These are phyloP conservation scores for Anolis carolinensis DNA, from an alignment of 2,113 vertebrate species.

Conservation along the genomic window DNA sequence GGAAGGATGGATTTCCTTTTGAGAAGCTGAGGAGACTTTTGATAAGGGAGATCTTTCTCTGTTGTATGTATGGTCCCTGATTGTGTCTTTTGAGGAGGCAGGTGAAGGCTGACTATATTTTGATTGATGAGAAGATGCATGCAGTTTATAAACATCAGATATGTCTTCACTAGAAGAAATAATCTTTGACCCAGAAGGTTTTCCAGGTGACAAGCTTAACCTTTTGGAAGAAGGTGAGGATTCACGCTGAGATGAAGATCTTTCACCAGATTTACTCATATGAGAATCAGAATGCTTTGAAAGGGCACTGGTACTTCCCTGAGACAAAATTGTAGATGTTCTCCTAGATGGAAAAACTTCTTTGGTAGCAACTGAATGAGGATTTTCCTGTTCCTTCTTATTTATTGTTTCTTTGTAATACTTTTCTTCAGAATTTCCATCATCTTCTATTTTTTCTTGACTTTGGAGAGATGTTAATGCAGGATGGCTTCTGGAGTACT, in stretches of 20 bases:
- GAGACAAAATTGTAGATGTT: slow-evolving; percentile 58
- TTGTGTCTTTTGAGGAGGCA: slow-evolving; percentile 48
- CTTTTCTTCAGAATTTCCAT: slow-evolving; percentile 22
- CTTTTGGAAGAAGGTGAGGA: slow-evolving; percentile 18
- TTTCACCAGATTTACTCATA: neutral
- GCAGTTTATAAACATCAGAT: slow-evolving; percentile 3
- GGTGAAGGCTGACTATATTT: slow-evolving; percentile 41
- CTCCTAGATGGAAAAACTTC: slow-evolving; percentile 49
- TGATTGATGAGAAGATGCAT: slow-evolving; percentile 43
- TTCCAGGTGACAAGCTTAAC: slow-evolving; percentile 19
- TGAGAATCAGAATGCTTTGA: slow-evolving; percentile 57
- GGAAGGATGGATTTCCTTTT: slow-evolving; percentile 51
- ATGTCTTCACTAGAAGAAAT: slow-evolving; percentile 11
- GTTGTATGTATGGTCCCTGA: slow-evolving; percentile 46
- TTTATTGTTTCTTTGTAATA: slow-evolving; percentile 9
- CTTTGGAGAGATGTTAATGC: neutral
- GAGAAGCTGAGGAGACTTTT: slow-evolving; percentile 49
- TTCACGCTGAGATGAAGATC: slow-evolving; percentile 1
- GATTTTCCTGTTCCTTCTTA: slow-evolving; percentile 7
- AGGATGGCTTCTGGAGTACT: slow-evolving; percentile 53
- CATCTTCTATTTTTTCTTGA: slow-evolving; percentile 36
- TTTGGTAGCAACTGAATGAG: slow-evolving; percentile 33
- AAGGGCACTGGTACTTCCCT: slow-evolving; percentile 52
- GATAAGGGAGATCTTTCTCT: slow-evolving; percentile 13
- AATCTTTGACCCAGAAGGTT: slow-evolving; percentile 12